Percentiles rank a stretch among this genome's conserved stretches.
Evolutionary conservation across 2,797 vertebrate genomes (phyloP).

Genomic region (Labeo calbasu): DNA sequence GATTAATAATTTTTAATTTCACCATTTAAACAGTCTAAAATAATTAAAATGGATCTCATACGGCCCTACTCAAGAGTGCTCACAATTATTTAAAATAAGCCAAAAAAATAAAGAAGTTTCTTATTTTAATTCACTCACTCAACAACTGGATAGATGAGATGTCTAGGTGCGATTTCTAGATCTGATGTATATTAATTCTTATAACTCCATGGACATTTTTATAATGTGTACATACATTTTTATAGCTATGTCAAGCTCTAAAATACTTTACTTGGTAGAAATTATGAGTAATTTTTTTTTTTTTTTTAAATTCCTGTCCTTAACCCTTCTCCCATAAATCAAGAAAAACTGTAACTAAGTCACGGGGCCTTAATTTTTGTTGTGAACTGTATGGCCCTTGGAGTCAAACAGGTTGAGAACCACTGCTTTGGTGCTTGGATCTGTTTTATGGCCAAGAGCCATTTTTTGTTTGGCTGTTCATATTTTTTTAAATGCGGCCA

Average conservation of each 20-base stretch:
- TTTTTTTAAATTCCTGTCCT: too few relatives aligned
- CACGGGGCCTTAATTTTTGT: too few relatives aligned
- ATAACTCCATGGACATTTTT: background rate
- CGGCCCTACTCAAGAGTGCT: background rate
- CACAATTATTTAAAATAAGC: background rate
- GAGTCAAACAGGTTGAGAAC: background rate
- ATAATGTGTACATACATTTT: background rate
- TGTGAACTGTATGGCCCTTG: too few relatives aligned
- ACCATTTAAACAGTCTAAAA: too few relatives aligned
- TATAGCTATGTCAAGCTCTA: background rate
- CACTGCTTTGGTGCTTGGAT: background rate
- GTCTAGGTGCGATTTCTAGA: background rate
- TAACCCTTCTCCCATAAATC: too few relatives aligned
- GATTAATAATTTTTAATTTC: too few relatives aligned
- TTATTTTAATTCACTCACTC: background rate
- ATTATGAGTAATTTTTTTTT: too few relatives aligned
- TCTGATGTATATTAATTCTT: background rate
- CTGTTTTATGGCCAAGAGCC: background rate
- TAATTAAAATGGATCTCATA: too few relatives aligned
- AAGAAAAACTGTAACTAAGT: too few relatives aligned
- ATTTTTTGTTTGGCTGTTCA: background rate
- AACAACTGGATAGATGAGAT: background rate
- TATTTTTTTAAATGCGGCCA: background rate
- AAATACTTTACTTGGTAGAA: background rate
- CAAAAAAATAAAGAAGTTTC: background rate